Evolutionary conservation across 2,888 invertebrate species (phyloP), one percentile per base, ranked within the genome.

Genomic region (Buathra laborator): DNA sequence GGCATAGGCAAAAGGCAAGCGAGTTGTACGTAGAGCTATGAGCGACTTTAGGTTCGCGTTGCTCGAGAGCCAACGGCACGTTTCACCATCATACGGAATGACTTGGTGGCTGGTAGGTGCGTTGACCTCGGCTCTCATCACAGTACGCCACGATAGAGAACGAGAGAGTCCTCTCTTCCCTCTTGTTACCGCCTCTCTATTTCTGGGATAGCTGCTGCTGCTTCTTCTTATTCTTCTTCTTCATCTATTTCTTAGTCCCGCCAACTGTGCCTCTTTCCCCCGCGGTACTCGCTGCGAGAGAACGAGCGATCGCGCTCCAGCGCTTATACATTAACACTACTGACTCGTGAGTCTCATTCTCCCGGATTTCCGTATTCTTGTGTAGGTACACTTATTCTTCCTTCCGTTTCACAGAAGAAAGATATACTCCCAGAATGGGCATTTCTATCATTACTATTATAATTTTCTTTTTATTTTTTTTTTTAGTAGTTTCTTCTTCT

Each of bases 181-280:
- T 85, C 79, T 76, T 78, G 78, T 94, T 92, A 94, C 93, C 94
- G 80, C 74, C 86, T 87, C 87, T 86, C 88, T 88, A 88, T 87
- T 89, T 88, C 87, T 88, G 89, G 89, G 87, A 70, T 88, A 86
- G 77, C 75, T 74, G 37, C 37, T 88, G 24, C 24, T 24, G 24
- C 86, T 86, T 83, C 76, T 75, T 83, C 68, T 74, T 75, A 56
- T 56, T 80, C 81, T 68, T 68, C 75, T 68, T 53, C 64, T 53
- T 48, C 46, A 32, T 62, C 68, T 85, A 72, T 83, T 80, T 82
- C 80, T 81, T 29, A 76, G 80, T 76, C 82, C 66, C 77, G 75
- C 74, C 66, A 16, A 16, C 37, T 7, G 62, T 29, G 62, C 14
- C 32, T 62, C 29, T 29, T 59, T 14, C 14, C 62, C 67, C 46